Percentiles rank a stretch among this genome's conserved stretches.
phyloP scores from a whole-genome alignment of 1,140 invertebrate species.

The Metaphire vulgaris region DNA sequence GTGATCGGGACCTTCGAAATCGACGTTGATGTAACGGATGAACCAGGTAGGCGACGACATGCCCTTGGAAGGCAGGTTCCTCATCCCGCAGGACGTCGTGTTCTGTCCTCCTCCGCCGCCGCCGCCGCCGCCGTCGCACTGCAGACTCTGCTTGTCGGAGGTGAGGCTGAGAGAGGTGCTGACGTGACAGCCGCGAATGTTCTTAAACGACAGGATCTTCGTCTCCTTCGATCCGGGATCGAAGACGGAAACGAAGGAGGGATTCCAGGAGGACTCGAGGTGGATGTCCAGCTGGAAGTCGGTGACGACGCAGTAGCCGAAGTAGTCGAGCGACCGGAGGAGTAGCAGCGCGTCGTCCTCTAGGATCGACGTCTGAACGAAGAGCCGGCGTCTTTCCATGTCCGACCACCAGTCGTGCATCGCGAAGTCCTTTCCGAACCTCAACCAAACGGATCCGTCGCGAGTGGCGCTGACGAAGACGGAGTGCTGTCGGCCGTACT shows the following conservation, averaged over 20 bases:
- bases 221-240: slow-evolving; percentile 19
- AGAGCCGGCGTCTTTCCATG: background rate
- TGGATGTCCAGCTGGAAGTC: slow-evolving; percentile 24
- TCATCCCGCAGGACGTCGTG: slow-evolving; percentile 21
- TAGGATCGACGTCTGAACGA: background rate
- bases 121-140: slow-evolving; percentile 16
- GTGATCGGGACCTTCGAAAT: slow-evolving; percentile 17
- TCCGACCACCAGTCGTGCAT: too few relatives aligned
- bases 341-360: slow-evolving; percentile 3
- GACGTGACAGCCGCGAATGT: slow-evolving; percentile 15
- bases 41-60: slow-evolving; percentile 14
- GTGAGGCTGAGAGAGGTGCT: slow-evolving; percentile 14
- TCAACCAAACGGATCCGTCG: slow-evolving; percentile 25
- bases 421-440: slow-evolving; percentile 14
- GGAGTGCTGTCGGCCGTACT: slow-evolving; percentile 14
- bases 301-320: slow-evolving; percentile 26
- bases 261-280: slow-evolving; percentile 21
- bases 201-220: slow-evolving; percentile 16
- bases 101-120: slow-evolving; percentile 14
- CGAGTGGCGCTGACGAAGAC: slow-evolving; percentile 26
- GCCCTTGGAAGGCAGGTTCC: slow-evolving; percentile 20
- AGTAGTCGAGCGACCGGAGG: slow-evolving; percentile 20
- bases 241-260: slow-evolving; percentile 22
- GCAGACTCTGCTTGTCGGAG: slow-evolving; percentile 24
- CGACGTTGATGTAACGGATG: slow-evolving; percentile 22